Evolutionary conservation across 2,113 vertebrate genomes (phyloP), one percentile per base, ranked within the genome.

Genomic region (Coptodon rendalli): DNA sequence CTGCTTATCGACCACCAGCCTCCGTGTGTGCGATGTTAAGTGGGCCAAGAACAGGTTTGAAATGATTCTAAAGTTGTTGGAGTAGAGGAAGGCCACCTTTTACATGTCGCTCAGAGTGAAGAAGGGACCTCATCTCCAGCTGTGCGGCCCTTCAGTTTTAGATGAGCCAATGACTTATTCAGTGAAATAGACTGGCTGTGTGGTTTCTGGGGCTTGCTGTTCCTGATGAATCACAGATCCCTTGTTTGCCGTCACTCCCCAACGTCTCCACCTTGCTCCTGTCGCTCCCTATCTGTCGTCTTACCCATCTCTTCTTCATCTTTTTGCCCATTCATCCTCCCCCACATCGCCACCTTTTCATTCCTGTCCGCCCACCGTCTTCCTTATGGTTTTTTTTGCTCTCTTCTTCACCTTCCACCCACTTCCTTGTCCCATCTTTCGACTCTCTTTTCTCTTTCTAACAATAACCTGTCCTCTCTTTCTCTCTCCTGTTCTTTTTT

Each of bases 151-250:
- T 38, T 68, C 80, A 68, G 12, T 45, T 63, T 38, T 34, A 88
- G 68, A 83, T 57, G 68, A 83, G 45, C 48, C 53, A 40, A 3
- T 5, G 84, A 79, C 36, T 82, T 29, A 59, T 86, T 80, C 40
- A n/a, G 53, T 56, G 50, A 52, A 63, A 91, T 82, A 50, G 81
- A 91, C 91, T 84, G 16, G 73, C 89, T 84, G 84, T 78, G 76
- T 79, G 83, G 63, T 73, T 48, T 61, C 82, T 87, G 82, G 87
- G 36, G 81, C 80, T 88, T 73, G 57, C 80, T 63, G 81, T 85
- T n/a, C 7, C 43, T 45, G 82, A 83, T 92, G 89, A 95, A 89
- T 94, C 90, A 88, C 78, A 82, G 63, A 89, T 86, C 83, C 81
- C 40, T 71, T 90, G 87, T 94, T 92, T 87, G 89, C 86, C 79